phyloP scores from a whole-genome alignment of 2,888 invertebrate genomes.

The Microchrysa polita region DNA sequence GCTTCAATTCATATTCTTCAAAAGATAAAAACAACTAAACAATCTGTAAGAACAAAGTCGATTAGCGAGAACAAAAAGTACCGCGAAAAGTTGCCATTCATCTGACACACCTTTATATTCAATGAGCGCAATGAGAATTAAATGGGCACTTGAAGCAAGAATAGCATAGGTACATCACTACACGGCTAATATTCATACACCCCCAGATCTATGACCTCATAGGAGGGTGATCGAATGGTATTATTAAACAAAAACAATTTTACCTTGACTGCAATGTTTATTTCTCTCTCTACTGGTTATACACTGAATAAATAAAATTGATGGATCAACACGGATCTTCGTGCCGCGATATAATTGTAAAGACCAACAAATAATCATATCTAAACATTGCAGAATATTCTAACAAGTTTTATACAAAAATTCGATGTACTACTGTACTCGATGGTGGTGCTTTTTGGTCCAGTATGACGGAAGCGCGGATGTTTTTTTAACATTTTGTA shows the following conservation, averaged over 20 bases:
- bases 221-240: constrained; percentile 13
- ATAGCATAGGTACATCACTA: background rate
- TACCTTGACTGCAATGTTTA: constrained; percentile 8
- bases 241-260: background rate
- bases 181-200: background rate
- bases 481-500: background rate
- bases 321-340: constrained; percentile 43
- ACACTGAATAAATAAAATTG: constrained; percentile 24
- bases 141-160: constrained; percentile 9
- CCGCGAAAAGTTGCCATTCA: background rate
- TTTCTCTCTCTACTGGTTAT: constrained; percentile 7
- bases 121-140: too few relatives aligned
- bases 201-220: constrained; percentile 37
- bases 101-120: constrained; percentile 13
- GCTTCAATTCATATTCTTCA: too few relatives aligned
- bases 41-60: too few relatives aligned
- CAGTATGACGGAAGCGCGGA: background rate
- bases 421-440: too few relatives aligned
- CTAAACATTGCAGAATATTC: constrained; percentile 14
- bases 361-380: constrained; percentile 31
- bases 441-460: background rate
- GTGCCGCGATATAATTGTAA: constrained; percentile 27
- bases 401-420: background rate
- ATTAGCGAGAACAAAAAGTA: constrained; percentile 4
- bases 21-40: too few relatives aligned